Evolutionary conservation across 1,140 invertebrate genomes (phyloP).

Genomic region (Pseudachorutes palmiensis): DNA sequence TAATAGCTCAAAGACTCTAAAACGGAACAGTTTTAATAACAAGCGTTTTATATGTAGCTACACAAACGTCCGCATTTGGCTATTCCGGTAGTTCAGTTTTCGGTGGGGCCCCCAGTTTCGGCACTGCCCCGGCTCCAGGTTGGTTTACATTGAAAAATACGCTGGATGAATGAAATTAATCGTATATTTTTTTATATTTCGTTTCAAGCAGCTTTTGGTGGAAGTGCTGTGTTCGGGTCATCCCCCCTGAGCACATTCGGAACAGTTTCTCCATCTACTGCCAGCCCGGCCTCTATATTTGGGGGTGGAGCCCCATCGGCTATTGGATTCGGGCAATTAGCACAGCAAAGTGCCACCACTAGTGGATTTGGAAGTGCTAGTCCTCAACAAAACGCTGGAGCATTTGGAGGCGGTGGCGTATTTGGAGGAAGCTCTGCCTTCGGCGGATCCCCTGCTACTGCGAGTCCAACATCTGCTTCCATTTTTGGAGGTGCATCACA

Average conservation of each 20-base stretch:
- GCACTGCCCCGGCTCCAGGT: not conserved
- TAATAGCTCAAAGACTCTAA: not conserved
- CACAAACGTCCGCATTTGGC: not conserved
- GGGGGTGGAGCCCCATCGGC: slow-evolving; percentile 4
- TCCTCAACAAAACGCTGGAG: not conserved
- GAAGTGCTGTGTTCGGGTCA: not conserved
- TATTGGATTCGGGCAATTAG: slow-evolving; percentile 11
- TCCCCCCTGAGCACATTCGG: not conserved
- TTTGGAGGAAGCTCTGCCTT: not conserved
- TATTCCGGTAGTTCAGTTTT: not conserved
- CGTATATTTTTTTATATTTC: not conserved
- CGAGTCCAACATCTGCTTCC: not conserved
- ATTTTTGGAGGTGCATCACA: not conserved
- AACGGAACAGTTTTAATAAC: not conserved
- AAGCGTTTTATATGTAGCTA: not conserved
- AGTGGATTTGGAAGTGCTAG: not conserved
- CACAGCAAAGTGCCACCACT: slow-evolving; percentile 2
- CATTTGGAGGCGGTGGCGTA: slow-evolving; percentile 4
- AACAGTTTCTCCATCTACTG: not conserved
- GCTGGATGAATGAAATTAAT: not conserved
- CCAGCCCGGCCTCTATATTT: slow-evolving; percentile 1
- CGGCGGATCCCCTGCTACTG: not conserved
- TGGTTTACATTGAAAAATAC: not conserved
- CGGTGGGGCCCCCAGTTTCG: not conserved
- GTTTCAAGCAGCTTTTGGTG: slow-evolving; percentile 3